Evolutionary conservation across 2,113 vertebrate species (phyloP), one percentile per base, ranked within the genome.

Genomic region (Saguinus imperator): DNA sequence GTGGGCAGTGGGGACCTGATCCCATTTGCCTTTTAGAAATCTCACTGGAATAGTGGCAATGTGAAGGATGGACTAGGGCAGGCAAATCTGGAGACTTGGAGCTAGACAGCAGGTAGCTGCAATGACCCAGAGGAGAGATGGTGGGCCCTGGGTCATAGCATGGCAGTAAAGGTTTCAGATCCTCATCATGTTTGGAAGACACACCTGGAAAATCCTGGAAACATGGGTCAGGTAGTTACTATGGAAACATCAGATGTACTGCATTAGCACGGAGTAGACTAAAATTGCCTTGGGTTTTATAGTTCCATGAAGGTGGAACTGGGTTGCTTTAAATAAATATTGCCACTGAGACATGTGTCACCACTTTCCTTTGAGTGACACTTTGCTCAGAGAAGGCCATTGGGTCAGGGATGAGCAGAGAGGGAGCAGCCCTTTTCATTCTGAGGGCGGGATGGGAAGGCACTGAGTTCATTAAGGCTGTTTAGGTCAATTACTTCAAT

Each of bases 391-490:
- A 66, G 64, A 89, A 90, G 92, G 86, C 93, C 82, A 3, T 23
- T 4, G 83, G 76, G 89, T 94, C 89, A 94, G 96, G 91, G 77
- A 55, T 91, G 96, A 93, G 73, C 8, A 35, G 94, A 79, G 43
- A 85, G 3, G 52, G 55, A 75, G 83, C 43, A 3, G 93, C 87
- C 86, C 70, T 45, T 91, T 64, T 37, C 32, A 80, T 72, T 61
- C 70, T 6, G 75, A 97, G 83, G 97, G 97, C 0, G 79, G 91
- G 68, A 25, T 8, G 29, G 89, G 91, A 77, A 55, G 86, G 58
- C 55, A 1, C 27, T 0, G 23, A 91, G 91, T 91, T 91, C 96
- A 93, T 98, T 95, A 91, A 48, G 75, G 91, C 94, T 57, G 87
- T 61, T 96, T 58, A 80, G 94, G 75, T 68, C 91, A 93, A 87